Evolutionary conservation across 1,140 invertebrate species (phyloP).

Genomic region (Leptopilina boulardi): DNA sequence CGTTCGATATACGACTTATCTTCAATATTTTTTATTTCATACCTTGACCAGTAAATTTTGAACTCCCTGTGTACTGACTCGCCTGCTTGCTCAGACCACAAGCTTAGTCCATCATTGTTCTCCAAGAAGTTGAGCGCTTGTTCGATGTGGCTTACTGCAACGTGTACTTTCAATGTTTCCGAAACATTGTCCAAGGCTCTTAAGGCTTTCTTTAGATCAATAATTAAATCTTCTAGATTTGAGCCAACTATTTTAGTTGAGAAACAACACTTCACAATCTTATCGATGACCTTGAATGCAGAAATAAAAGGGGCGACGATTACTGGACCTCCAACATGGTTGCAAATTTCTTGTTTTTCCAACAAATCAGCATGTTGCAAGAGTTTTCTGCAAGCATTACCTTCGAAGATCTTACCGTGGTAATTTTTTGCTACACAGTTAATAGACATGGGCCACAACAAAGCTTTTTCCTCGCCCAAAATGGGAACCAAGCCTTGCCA

Average conservation of each 20-base stretch:
- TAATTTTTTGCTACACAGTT: slow-evolving; percentile 39
- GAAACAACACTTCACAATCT: slow-evolving; percentile 33
- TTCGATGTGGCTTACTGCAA: neutral
- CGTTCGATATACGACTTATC: too few species aligned
- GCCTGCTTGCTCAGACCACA: too few species aligned
- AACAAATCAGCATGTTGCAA: slow-evolving; percentile 26
- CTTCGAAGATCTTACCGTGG: slow-evolving; percentile 36
- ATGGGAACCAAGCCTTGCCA: slow-evolving; percentile 40
- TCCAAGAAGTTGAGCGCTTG: neutral
- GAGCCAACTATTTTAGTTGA: neutral
- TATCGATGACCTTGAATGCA: slow-evolving; percentile 32
- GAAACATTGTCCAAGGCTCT: neutral
- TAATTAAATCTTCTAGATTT: too few species aligned
- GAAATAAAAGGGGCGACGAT: slow-evolving; percentile 8
- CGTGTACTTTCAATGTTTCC: slow-evolving; percentile 34
- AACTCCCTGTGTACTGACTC: too few species aligned
- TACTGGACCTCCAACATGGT: neutral
- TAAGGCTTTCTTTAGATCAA: slow-evolving; percentile 5
- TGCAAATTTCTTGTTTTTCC: neutral
- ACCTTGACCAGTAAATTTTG: too few species aligned
- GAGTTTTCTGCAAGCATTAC: slow-evolving; percentile 36
- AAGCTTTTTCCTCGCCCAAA: slow-evolving; percentile 36
- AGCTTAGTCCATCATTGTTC: slow-evolving; percentile 1
- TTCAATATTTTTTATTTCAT: too few species aligned
- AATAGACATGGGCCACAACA: slow-evolving; percentile 42